Evolutionary conservation across 2,888 invertebrate species (phyloP), one percentile per base, ranked within the genome.

Genomic region (Hyalella azteca): DNA sequence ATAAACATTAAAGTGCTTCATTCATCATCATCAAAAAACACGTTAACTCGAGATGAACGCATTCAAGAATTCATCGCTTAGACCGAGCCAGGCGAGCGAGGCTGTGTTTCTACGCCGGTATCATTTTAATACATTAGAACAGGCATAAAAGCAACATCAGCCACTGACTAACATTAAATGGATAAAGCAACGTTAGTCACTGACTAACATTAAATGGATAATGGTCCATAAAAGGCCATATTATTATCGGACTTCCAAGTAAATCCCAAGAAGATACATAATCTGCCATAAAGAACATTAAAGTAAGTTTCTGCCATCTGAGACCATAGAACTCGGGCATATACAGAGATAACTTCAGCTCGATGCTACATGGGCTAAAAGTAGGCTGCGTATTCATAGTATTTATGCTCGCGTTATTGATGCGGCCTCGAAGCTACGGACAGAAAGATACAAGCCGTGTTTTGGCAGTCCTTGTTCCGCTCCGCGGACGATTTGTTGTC

Each of bases 121-220:
- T n/a, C n/a, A n/a, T n/a, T 75, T 36, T 45, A 75, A 75, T 36
- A 75, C 75, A 45, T 75, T 75, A 75, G 45, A 75, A 75, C 40
- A n/a, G 45, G 41, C 26, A 75, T 75, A 75, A 75, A 75, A 75
- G 75, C 41, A 75, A 75, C 75, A 75, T 75, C 45, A 75, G 75
- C 75, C 40, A 29, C 75, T 45, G 41, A 75, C 75, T 41, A 66
- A 75, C 75, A n/a, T n/a, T n/a, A n/a, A n/a, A n/a, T n/a, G n/a
- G n/a, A n/a, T n/a, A 75, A 75, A 75, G 75, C 41, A 75, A 75
- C 75, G 45, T 75, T 75, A 75, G 75, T 45, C 40, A 29, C 75
- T 45, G 41, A 75, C 75, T 41, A 66, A 75, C 75, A 75, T 75
- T 75, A 75, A 75, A 75, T 45, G 75, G 75, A 75, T 75, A 75